Conservation (phyloP, 2,888 invertebrate species). For the Xylota sylvarum region DNA sequence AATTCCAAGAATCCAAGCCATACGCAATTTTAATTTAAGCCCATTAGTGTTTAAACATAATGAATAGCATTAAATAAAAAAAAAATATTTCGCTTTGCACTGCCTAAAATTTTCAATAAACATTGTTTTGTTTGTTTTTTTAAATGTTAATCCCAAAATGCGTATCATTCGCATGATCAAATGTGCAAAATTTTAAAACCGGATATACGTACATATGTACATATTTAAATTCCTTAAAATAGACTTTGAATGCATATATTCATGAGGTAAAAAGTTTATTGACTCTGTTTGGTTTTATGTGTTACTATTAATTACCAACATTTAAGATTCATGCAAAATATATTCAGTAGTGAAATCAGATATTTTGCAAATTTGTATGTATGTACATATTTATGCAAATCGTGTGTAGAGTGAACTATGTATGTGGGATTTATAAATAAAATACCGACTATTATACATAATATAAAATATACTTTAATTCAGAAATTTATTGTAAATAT, state of each 20-base stretch:
- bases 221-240: background rate
- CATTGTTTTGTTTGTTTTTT: too few species aligned
- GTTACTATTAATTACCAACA: background rate
- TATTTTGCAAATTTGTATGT: background rate
- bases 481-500: too few species aligned
- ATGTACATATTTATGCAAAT: too few species aligned
- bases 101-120: background rate
- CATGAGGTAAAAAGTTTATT: background rate
- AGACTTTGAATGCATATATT: background rate
- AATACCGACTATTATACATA: too few species aligned
- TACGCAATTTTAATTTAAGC: background rate
- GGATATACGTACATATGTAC: too few species aligned
- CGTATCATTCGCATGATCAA: background rate
- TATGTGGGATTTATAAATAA: too few species aligned
- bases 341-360: conserved; percentile 2
- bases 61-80: background rate
- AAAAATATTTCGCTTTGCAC: background rate
- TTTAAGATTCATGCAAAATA: background rate
- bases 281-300: background rate
- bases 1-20: background rate
- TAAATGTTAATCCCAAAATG: background rate
- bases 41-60: background rate
- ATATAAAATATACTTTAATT: too few species aligned
- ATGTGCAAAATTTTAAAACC: background rate
- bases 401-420: too few species aligned